Base-by-base conservation (phyloP, 1,140 invertebrate genomes). In the Nasonia longicornis region DNA sequence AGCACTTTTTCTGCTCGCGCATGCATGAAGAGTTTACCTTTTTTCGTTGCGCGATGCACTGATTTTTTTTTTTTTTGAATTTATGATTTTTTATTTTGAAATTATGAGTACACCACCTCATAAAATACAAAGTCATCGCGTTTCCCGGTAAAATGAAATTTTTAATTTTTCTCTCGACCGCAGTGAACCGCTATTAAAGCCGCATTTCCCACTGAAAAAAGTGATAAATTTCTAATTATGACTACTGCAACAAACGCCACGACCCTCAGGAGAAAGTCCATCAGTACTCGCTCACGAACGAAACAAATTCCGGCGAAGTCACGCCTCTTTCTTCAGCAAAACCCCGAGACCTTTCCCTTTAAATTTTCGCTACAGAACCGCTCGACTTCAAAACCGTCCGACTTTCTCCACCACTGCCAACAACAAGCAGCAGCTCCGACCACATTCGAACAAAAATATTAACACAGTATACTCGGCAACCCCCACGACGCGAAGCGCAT, bases 381-480 rank as follows among this genome's bases (percentile, higher is more conserved):
- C 70, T 45, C 31, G 38, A 63, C 52, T 79, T 79, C 77, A 72
- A 78, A 58, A 42, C 66, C 11, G 10, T 11, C 42, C 6, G 14
- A 67, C 69, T 58, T 58, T 38, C 45, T 16, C 14, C 35, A 26
- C 22, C 45, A 58, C 26, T 67, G 45, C 45, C 29, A 2, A 22
- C 0, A 31, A 11, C 58, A 38, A 42, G 6, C 31, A 16, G 20
- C 52, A 35, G 31, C 20, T 58, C 38, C 31, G 69, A 42, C 38
- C 20, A 45, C 38, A 29, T 69, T 69, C 26, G 26, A 58, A 58
- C 52, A 7, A 58, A 58, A 45, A 73, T 70, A 73, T 72, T 58
- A 73, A 79, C 66, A 16, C 70, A 12, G 14, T n/a, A 35, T 12
- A 3, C 12, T 16, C n/a, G 52, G 1, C 4, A 75, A 22, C 45